Conservation (phyloP, 2,888 invertebrate genomes). For the Athrips mouffetella region DNA sequence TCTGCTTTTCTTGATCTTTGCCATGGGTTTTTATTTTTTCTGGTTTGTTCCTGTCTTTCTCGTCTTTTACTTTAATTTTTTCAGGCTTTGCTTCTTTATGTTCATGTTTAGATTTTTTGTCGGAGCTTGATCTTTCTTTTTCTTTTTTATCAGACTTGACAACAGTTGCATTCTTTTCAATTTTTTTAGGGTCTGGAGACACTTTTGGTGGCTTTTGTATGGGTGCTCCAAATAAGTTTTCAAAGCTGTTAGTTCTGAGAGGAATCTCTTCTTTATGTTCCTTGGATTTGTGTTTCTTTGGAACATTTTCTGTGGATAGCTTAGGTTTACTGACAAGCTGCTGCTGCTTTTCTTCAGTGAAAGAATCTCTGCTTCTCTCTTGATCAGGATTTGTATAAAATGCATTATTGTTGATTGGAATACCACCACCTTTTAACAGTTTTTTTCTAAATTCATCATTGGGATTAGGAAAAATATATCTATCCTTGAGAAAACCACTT, state of each 20-base stretch:
- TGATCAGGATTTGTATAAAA: conserved; percentile 72
- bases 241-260: conserved; percentile 82
- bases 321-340: conserved; percentile 85
- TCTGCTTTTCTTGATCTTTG: conserved; percentile 77
- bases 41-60: conserved; percentile 67
- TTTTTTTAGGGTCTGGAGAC: conserved; percentile 82
- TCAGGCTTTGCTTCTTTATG: conserved; percentile 66
- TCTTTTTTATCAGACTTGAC: conserved; percentile 76
- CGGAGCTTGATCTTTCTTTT: conserved; percentile 69
- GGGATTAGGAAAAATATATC: conserved; percentile 90
- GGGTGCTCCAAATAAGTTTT: conserved; percentile 89
- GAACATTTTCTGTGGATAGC: conserved; percentile 73
- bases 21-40: conserved; percentile 73
- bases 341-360: conserved; percentile 77
- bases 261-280: conserved; percentile 76
- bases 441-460: conserved; percentile 93
- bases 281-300: conserved; percentile 80
- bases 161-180: conserved; percentile 47
- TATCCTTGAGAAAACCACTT: conserved; percentile 87
- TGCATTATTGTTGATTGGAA: conserved; percentile 66
- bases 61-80: conserved; percentile 69
- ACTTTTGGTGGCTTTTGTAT: conserved; percentile 86
- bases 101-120: conserved; percentile 72
- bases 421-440: conserved; percentile 91
- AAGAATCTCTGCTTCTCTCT: conserved; percentile 78